Conservation (phyloP, 30 jellyfish, hydroid and myxozoan genomes). For the Cassiopea andromeda region DNA sequence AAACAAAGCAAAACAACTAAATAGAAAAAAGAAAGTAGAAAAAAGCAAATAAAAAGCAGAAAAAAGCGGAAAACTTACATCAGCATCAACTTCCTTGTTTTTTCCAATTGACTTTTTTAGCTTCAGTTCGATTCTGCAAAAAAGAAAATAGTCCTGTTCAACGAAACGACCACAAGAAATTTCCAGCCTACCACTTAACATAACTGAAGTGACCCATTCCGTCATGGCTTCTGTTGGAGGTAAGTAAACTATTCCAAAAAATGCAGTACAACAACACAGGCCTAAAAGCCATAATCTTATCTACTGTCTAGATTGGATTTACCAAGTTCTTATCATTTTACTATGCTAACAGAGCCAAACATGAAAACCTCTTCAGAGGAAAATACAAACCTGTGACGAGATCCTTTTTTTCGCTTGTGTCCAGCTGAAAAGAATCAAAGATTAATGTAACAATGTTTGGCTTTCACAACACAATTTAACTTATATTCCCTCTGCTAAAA, state of each 20-base stretch:
- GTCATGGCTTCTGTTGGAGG: too few relatives aligned
- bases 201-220: too few relatives aligned
- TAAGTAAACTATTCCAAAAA: too few relatives aligned
- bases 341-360: too few relatives aligned
- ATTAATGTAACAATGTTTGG: not conserved
- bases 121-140: constrained; percentile 83
- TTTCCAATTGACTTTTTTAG: constrained; percentile 79
- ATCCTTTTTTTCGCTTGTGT: constrained; percentile 67
- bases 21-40: too few relatives aligned
- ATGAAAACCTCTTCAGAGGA: too few relatives aligned
- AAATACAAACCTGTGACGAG: constrained; percentile 63
- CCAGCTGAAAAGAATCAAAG: constrained; percentile 37
- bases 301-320: too few relatives aligned
- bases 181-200: not conserved
- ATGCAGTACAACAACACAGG: too few relatives aligned
- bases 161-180: not conserved
- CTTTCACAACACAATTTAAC: not conserved
- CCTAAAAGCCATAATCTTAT: too few relatives aligned
- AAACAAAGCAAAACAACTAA: too few relatives aligned
- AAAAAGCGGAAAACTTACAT: constrained; percentile 48
- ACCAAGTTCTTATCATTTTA: too few relatives aligned
- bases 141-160: not conserved
- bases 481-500: too few relatives aligned
- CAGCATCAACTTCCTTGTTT: constrained; percentile 79
- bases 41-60: not conserved